Percentiles rank a stretch among this genome's conserved stretches.
Conservation (phyloP, 2,888 invertebrate genomes). For the Cephonodes hylas region DNA sequence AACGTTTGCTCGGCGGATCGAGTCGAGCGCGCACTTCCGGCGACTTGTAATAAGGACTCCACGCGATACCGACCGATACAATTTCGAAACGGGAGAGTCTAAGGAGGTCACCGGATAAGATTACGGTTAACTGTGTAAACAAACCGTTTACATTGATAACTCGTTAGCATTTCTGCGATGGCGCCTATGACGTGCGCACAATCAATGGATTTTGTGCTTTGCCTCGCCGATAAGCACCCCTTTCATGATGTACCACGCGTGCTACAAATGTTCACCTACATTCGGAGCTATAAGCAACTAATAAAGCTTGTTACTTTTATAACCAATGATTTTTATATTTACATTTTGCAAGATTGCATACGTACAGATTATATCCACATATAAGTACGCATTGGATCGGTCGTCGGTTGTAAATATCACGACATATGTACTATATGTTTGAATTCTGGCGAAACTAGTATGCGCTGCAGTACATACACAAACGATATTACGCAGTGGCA, state of each 20-base stretch:
- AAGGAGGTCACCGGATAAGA: constrained; percentile 81
- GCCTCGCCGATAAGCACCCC: constrained; percentile 52
- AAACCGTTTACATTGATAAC: constrained; percentile 79
- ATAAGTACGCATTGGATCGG: neutral
- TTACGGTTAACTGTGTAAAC: constrained; percentile 79
- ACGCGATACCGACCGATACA: constrained; percentile 71
- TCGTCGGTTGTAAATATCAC: neutral
- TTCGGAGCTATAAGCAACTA: neutral
- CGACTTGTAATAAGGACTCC: constrained; percentile 70
- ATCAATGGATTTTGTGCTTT: constrained; percentile 44
- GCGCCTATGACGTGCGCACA: constrained; percentile 64
- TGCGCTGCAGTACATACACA: constrained; percentile 6
- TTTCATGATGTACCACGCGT: constrained; percentile 23
- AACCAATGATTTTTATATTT: neutral
- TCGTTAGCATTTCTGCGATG: constrained; percentile 74
- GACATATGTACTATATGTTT: neutral
- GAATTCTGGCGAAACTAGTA: neutral
- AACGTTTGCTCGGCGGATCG: constrained; percentile 55
- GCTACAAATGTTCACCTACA: constrained; percentile 26
- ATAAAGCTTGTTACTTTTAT: neutral
- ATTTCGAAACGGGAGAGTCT: constrained; percentile 79
- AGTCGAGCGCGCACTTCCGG: constrained; percentile 71
- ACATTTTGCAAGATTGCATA: neutral
- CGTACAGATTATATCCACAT: neutral
- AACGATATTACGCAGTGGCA: constrained; percentile 48